These are phyloP conservation scores for Scaptomyza cyrtandrae DNA, from an alignment of 2,888 invertebrate species.

Conservation along the genomic window DNA sequence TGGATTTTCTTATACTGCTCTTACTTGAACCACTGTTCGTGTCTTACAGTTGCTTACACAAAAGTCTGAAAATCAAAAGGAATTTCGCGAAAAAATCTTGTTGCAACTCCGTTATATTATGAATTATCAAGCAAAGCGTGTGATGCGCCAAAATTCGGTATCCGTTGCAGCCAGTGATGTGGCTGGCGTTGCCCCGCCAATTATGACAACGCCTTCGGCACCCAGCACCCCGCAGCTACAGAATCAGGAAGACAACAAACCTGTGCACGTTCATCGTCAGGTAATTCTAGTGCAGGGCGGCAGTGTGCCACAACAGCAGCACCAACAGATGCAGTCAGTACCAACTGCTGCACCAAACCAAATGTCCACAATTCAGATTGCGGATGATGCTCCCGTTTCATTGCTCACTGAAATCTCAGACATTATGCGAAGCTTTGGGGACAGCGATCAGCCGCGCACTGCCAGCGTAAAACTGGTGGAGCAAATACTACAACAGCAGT, in stretches of 20 bases:
- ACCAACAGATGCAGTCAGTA: slow-evolving; percentile 35
- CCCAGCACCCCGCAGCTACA: slow-evolving; percentile 60
- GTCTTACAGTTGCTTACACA: neutral
- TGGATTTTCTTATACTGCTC: neutral
- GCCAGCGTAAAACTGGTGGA: slow-evolving; percentile 94
- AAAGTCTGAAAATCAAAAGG: neutral
- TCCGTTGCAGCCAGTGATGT: slow-evolving; percentile 52
- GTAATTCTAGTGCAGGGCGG: slow-evolving; percentile 62
- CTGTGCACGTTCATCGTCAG: slow-evolving; percentile 68
- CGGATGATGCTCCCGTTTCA: slow-evolving; percentile 77
- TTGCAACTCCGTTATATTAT: slow-evolving; percentile 34
- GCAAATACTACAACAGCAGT: slow-evolving; percentile 92
- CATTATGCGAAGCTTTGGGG: slow-evolving; percentile 98
- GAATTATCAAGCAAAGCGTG: slow-evolving; percentile 76
- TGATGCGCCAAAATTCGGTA: slow-evolving; percentile 75
- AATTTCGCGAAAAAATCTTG: neutral
- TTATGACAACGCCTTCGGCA: slow-evolving; percentile 56
- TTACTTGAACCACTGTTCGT: neutral
- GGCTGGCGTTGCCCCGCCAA: slow-evolving; percentile 41
- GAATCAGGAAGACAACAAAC: slow-evolving; percentile 51
- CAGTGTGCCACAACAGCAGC: slow-evolving; percentile 49
- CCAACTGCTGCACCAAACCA: slow-evolving; percentile 14
- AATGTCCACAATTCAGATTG: slow-evolving; percentile 44
- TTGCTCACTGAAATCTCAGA: slow-evolving; percentile 88
- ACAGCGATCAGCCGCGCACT: slow-evolving; percentile 91